Conservation (phyloP, 2,113 vertebrate genomes). For the Atrichornis clamosus region DNA sequence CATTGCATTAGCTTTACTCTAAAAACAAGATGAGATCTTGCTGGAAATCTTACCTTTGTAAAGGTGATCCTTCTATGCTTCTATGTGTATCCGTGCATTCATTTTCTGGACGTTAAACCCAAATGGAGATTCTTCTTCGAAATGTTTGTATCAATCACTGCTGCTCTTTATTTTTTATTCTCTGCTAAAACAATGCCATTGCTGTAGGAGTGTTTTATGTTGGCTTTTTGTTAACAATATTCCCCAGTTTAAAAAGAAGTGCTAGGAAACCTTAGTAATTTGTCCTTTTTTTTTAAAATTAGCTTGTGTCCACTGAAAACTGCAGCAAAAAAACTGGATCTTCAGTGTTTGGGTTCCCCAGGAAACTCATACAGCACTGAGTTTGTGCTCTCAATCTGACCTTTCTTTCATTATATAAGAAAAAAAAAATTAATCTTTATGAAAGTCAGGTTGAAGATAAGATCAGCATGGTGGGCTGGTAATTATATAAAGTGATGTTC, state of each 20-base stretch:
- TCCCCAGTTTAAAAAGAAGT: background rate
- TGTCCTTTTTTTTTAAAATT: background rate
- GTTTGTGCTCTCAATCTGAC: slow-evolving; percentile 49
- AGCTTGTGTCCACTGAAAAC: slow-evolving; percentile 48
- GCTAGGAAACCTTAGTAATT: background rate
- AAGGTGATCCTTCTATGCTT: background rate
- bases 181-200: background rate
- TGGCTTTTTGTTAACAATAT: background rate
- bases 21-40: background rate
- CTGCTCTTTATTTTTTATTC: slow-evolving; percentile 30
- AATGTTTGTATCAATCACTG: background rate
- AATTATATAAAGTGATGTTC: slow-evolving; percentile 71
- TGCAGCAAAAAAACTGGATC: slow-evolving; percentile 8
- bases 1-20: background rate
- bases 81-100: background rate
- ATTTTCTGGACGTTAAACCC: background rate
- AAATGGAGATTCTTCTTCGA: background rate
- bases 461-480: slow-evolving; percentile 68
- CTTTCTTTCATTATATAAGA: slow-evolving; percentile 61
- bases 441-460: slow-evolving; percentile 67
- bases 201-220: background rate
- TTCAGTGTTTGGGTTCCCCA: background rate
- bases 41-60: background rate
- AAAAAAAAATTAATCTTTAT: slow-evolving; percentile 45
- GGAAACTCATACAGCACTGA: slow-evolving; percentile 20